These are phyloP conservation scores for Philotrypesis tridentata DNA, from an alignment of 1,140 invertebrate species.

Conservation along the genomic window DNA sequence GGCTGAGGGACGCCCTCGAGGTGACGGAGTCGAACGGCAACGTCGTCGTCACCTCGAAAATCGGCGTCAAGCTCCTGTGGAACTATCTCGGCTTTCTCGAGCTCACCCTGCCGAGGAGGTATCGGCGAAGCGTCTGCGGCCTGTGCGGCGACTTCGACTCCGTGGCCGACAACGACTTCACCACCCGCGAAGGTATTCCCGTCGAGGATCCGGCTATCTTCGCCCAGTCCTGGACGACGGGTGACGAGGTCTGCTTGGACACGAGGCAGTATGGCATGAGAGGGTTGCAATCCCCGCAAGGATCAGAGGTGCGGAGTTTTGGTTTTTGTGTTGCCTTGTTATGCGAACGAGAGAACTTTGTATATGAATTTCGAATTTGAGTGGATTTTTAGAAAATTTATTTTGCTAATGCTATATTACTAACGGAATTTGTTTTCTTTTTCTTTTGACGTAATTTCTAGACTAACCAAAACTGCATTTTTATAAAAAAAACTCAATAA, in stretches of 20 bases:
- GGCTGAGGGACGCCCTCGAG: conserved; percentile 70
- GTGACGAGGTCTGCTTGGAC: conserved; percentile 82
- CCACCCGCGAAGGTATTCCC: conserved; percentile 37
- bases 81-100: conserved; percentile 94
- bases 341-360: too few relatives aligned
- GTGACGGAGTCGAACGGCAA: conserved; percentile 78
- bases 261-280: conserved; percentile 58
- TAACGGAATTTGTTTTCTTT: too few relatives aligned
- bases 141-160: conserved; percentile 95
- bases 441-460: too few relatives aligned
- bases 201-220: conserved; percentile 71
- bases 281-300: conserved; percentile 56
- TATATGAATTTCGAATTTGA: too few relatives aligned
- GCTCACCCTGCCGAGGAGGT: conserved; percentile 85
- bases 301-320: conserved; percentile 59
- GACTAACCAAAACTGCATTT: too few relatives aligned
- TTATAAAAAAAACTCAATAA: too few relatives aligned
- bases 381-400: too few relatives aligned
- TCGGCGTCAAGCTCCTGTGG: conserved; percentile 91
- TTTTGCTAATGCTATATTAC: too few relatives aligned
- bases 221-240: conserved; percentile 89
- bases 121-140: conserved; percentile 87
- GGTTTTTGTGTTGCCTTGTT: too few relatives aligned
- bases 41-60: conserved; percentile 78
- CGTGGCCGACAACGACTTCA: conserved; percentile 81